These are phyloP conservation scores for Sarcophaga peregrina DNA, from an alignment of 1,140 invertebrate species.

Conservation along the genomic window DNA sequence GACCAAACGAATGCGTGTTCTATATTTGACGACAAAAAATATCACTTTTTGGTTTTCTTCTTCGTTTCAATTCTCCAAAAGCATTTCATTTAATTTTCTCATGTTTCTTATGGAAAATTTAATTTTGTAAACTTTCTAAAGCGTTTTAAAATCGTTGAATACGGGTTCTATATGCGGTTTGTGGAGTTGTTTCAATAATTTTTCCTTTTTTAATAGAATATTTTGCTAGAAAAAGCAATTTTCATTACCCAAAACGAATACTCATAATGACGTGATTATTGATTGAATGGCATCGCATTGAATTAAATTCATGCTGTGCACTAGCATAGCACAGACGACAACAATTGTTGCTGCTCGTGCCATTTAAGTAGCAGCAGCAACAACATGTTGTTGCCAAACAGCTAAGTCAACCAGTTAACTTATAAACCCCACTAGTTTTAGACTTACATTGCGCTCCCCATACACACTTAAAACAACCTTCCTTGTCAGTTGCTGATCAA, in stretches of 20 bases:
- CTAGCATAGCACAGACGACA: too few species aligned
- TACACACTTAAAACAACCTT: not conserved
- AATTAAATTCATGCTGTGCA: constrained; percentile 7
- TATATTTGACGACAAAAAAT: too few species aligned
- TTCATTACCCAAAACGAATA: not conserved
- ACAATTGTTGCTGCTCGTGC: not conserved
- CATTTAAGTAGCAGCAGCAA: not conserved
- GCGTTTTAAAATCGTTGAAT: not conserved
- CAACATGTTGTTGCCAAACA: not conserved
- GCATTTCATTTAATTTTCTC: too few species aligned
- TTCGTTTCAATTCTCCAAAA: too few species aligned
- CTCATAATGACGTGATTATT: not conserved
- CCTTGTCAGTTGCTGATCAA: not conserved
- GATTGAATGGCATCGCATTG: too few species aligned
- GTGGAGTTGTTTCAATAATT: not conserved
- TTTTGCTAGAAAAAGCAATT: too few species aligned
- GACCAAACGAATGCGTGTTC: too few species aligned
- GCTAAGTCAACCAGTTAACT: not conserved
- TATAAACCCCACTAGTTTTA: not conserved
- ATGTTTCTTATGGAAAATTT: too few species aligned
- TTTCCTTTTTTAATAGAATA: not conserved
- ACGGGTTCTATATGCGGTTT: not conserved
- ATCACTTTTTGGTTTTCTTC: too few species aligned
- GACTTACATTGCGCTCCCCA: not conserved
- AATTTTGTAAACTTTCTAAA: too few species aligned